Percentiles rank a stretch among this genome's conserved stretches.
These are phyloP conservation scores for Laothoe populi DNA, from an alignment of 2,888 invertebrate genomes.

Conservation along the genomic window DNA sequence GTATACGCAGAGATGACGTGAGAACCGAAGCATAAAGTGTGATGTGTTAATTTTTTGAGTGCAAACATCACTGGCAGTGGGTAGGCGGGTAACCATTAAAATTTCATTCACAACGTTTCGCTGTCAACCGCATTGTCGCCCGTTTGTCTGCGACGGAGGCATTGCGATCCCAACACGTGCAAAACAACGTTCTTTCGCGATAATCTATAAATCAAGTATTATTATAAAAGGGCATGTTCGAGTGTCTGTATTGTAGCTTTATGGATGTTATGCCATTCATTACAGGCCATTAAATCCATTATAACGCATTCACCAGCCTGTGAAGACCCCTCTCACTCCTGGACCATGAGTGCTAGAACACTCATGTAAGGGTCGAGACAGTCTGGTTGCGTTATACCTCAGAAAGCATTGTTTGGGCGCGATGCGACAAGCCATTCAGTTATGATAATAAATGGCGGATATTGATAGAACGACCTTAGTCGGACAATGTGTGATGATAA, in stretches of 20 bases:
- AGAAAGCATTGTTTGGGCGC: conserved; percentile 79
- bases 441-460: conserved; percentile 78
- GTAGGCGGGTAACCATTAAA: conserved; percentile 24
- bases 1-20: not conserved
- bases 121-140: conserved; percentile 40
- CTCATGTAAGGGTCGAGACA: conserved; percentile 53
- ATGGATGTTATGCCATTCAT: conserved; percentile 84
- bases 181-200: conserved; percentile 73
- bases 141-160: conserved; percentile 54
- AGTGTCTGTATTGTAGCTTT: conserved; percentile 81
- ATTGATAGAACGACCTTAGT: conserved; percentile 63
- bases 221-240: conserved; percentile 80
- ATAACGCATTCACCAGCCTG: conserved; percentile 66
- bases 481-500: conserved; percentile 50
- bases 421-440: conserved; percentile 81
- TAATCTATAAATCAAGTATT: conserved; percentile 79
- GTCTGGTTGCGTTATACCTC: conserved; percentile 69
- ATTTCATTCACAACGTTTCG: conserved; percentile 38
- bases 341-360: conserved; percentile 49
- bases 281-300: conserved; percentile 84
- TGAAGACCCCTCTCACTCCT: conserved; percentile 46
- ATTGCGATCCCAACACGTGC: conserved; percentile 72
- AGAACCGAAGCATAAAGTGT: conserved; percentile 8
- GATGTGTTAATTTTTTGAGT: conserved; percentile 21
- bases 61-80: conserved; percentile 6